Evolutionary conservation across 2,113 vertebrate genomes (phyloP).

Genomic region (Ursus arctos): DNA sequence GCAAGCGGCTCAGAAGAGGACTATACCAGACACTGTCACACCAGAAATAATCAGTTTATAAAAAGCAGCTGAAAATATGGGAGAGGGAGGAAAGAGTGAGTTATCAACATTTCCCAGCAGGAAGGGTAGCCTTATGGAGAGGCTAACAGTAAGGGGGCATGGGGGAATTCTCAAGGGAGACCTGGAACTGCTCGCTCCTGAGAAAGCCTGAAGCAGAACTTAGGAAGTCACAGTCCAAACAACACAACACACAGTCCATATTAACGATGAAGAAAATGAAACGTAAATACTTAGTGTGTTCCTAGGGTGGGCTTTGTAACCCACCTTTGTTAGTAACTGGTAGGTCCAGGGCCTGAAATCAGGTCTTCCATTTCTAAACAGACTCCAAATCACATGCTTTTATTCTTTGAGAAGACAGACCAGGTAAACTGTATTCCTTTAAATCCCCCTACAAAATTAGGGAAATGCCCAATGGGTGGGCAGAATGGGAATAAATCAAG

Average conservation of each 20-base stretch:
- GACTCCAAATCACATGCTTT: not conserved
- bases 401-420: not conserved
- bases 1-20: not conserved
- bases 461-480: not conserved
- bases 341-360: not conserved
- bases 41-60: not conserved
- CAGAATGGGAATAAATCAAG: not conserved
- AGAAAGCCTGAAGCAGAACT: not conserved
- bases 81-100: not conserved
- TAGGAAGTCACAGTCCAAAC: not conserved
- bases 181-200: not conserved
- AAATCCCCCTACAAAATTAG: not conserved
- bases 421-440: not conserved
- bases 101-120: not conserved
- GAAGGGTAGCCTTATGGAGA: not conserved
- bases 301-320: not conserved
- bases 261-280: slow-evolving; percentile 26
- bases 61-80: not conserved
- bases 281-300: not conserved
- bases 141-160: not conserved
- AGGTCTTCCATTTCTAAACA: not conserved
- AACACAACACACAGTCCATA: not conserved
- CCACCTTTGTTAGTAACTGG: not conserved
- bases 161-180: not conserved
- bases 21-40: not conserved